Evolutionary conservation across 2,113 vertebrate genomes (phyloP).

Genomic region (Alligator sinensis): DNA sequence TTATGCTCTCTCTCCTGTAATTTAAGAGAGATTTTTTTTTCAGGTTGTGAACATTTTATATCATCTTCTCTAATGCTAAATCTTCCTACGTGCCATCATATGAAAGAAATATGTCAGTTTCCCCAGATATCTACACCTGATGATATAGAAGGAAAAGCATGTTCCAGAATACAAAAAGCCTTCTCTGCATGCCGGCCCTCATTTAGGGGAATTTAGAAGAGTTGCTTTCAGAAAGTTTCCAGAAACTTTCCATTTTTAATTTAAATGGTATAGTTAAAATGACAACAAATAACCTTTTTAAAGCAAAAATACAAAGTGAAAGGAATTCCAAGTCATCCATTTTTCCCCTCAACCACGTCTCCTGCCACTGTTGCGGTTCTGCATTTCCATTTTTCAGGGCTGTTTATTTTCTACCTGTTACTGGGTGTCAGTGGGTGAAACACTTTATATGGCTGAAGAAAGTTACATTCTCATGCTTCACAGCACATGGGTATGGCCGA

Average conservation of each 20-base stretch:
- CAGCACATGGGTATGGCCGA: background rate
- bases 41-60: background rate
- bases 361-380: background rate
- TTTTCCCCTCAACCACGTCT: background rate
- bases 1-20: background rate
- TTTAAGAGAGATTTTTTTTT: background rate
- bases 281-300: background rate
- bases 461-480: background rate
- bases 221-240: background rate
- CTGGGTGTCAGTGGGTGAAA: background rate
- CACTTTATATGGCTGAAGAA: background rate
- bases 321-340: background rate
- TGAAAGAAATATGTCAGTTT: rapidly evolving
- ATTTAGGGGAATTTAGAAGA: background rate
- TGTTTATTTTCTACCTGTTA: background rate
- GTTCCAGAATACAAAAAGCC: background rate
- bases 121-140: background rate
- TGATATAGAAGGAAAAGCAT: background rate
- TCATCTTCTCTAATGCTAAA: background rate
- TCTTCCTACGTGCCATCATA: background rate
- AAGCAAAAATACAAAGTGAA: too few species aligned
- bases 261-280: background rate
- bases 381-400: background rate
- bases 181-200: background rate
- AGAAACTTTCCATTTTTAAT: background rate